These are phyloP conservation scores for Elegia similella DNA, from an alignment of 2,888 invertebrate genomes.

Conservation along the genomic window DNA sequence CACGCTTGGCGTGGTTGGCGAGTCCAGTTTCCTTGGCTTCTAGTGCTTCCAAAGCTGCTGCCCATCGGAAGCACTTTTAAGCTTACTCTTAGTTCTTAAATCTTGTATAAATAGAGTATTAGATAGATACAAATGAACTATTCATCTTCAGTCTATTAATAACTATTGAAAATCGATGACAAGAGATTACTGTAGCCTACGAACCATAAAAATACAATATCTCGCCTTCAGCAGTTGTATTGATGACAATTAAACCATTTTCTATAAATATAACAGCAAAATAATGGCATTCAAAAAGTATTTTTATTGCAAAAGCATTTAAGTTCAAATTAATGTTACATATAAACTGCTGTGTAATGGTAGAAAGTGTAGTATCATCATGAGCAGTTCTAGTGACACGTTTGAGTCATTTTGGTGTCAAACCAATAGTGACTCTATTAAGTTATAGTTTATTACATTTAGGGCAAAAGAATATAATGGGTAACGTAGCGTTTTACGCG, in stretches of 20 bases:
- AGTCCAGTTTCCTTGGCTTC: too few relatives aligned
- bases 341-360: not conserved
- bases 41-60: too few relatives aligned
- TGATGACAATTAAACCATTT: not conserved
- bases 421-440: conserved; percentile 4
- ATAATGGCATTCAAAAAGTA: not conserved
- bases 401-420: not conserved
- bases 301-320: not conserved
- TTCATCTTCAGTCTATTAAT: not conserved
- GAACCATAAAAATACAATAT: not conserved
- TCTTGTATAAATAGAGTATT: too few relatives aligned
- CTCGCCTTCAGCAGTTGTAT: not conserved
- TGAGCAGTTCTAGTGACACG: not conserved
- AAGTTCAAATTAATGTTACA: not conserved
- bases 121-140: too few relatives aligned
- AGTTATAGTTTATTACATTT: not conserved
- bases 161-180: conserved; percentile 11
- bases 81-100: too few relatives aligned
- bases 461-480: not conserved
- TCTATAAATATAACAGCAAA: not conserved
- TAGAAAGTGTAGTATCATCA: not conserved
- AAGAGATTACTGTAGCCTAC: not conserved
- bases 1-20: too few relatives aligned
- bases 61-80: too few relatives aligned
- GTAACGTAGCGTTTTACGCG: not conserved